Percentiles rank a stretch among this genome's conserved stretches.
phyloP scores from a whole-genome alignment of 2,888 invertebrate species.

The Cactoblastis cactorum region DNA sequence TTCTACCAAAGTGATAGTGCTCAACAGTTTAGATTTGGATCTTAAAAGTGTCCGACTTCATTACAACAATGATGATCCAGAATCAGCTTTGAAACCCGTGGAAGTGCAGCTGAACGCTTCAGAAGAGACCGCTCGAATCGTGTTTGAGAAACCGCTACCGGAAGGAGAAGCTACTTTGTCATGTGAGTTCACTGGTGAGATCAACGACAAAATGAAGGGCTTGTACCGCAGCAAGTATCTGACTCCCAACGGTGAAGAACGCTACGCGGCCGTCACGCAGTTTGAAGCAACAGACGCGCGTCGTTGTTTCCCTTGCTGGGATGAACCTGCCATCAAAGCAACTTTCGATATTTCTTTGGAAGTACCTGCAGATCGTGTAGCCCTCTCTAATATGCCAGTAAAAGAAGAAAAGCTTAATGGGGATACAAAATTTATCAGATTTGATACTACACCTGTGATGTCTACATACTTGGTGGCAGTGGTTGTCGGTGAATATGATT shows the following conservation, averaged over 20 bases:
- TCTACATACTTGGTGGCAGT: slow-evolving; percentile 97
- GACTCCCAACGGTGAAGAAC: slow-evolving; percentile 85
- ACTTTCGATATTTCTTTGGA: slow-evolving; percentile 93
- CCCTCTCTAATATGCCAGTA: slow-evolving; percentile 95
- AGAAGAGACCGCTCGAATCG: slow-evolving; percentile 85
- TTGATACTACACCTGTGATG: slow-evolving; percentile 94
- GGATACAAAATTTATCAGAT: slow-evolving; percentile 81
- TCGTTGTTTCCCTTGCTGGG: slow-evolving; percentile 98
- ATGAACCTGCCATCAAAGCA: slow-evolving; percentile 97
- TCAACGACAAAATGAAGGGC: slow-evolving; percentile 97
- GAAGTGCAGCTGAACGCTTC: slow-evolving; percentile 64
- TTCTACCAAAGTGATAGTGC: slow-evolving; percentile 83
- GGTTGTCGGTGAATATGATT: slow-evolving; percentile 97
- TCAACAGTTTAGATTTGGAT: slow-evolving; percentile 88
- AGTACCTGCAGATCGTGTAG: slow-evolving; percentile 89
- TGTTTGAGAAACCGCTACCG: slow-evolving; percentile 80
- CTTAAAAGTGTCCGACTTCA: slow-evolving; percentile 81
- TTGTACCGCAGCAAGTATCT: slow-evolving; percentile 94
- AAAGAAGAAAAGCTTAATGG: slow-evolving; percentile 64
- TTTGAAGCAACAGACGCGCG: slow-evolving; percentile 95
- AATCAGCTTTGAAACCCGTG: slow-evolving; percentile 43
- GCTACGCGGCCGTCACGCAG: slow-evolving; percentile 93
- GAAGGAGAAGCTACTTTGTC: slow-evolving; percentile 79
- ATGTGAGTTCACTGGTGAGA: slow-evolving; percentile 89
- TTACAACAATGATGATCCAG: slow-evolving; percentile 62